Percentiles rank a stretch among this genome's conserved stretches.
phyloP scores from a whole-genome alignment of 2,113 vertebrate genomes.

The Archocentrus centrarchus region DNA sequence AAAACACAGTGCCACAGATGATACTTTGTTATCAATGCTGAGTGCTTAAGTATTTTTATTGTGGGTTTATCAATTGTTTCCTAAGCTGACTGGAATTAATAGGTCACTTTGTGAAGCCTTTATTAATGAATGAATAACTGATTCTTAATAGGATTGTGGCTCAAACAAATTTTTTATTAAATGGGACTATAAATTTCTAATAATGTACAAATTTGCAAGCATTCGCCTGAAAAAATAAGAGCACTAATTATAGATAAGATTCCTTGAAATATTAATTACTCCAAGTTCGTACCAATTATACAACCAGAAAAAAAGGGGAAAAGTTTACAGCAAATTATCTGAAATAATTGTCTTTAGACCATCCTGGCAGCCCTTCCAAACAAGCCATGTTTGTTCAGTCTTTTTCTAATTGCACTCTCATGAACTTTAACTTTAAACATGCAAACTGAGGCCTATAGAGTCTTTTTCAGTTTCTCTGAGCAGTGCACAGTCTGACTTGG shows the following conservation, averaged over 20 bases:
- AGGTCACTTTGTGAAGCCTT: not conserved
- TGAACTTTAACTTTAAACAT: not conserved
- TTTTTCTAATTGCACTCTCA: not conserved
- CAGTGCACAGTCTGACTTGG: not conserved
- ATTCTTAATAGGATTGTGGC: not conserved
- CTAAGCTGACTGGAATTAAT: not conserved
- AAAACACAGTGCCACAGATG: slow-evolving; percentile 24
- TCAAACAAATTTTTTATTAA: not conserved
- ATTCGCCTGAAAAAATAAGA: not conserved
- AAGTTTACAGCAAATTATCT: not conserved
- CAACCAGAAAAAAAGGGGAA: not conserved
- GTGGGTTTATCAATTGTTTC: not conserved
- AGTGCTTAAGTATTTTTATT: not conserved
- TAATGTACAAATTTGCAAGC: not conserved
- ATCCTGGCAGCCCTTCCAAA: not conserved
- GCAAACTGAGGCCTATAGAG: not conserved
- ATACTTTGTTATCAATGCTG: slow-evolving; percentile 13
- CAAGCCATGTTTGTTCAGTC: not conserved
- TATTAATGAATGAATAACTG: not conserved
- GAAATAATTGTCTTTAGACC: not conserved
- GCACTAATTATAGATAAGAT: not conserved
- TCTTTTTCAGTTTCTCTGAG: not conserved
- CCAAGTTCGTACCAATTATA: not conserved
- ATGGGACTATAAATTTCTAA: not conserved
- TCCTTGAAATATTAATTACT: not conserved